These are phyloP conservation scores for Colinus virginianus DNA, from an alignment of 2,113 vertebrate species.

Conservation along the genomic window DNA sequence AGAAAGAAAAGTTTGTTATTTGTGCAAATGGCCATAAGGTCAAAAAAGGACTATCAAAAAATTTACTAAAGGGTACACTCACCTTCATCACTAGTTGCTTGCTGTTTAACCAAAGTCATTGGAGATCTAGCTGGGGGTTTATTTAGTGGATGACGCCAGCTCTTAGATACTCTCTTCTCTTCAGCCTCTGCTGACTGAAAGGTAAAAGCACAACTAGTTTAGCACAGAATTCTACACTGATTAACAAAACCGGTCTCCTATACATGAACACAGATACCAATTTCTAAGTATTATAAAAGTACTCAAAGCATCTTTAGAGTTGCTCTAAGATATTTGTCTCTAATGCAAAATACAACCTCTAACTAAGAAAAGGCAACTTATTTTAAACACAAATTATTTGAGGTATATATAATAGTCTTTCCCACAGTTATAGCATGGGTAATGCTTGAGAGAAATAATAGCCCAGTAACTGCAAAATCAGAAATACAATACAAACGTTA, in stretches of 20 bases:
- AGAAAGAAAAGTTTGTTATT: background rate
- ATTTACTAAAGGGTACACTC: background rate
- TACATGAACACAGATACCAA: background rate
- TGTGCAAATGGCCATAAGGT: background rate
- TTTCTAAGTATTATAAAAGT: background rate
- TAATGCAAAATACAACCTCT: background rate
- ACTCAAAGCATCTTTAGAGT: background rate
- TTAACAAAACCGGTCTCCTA: background rate
- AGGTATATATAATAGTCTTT: background rate
- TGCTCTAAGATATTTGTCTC: background rate
- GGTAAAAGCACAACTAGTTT: background rate
- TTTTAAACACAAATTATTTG: background rate
- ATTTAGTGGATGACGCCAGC: conserved; percentile 78
- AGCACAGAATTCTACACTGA: background rate
- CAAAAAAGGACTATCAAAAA: background rate
- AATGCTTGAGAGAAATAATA: background rate
- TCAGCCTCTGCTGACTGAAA: conserved; percentile 60
- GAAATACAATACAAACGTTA: background rate
- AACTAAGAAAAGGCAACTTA: background rate
- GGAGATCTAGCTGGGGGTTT: conserved; percentile 89
- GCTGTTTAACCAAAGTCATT: conserved; percentile 91
- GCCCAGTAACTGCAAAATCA: background rate
- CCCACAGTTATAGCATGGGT: background rate
- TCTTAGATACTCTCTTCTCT: conserved; percentile 76
- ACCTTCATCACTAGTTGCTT: conserved; percentile 90